Evolutionary conservation across 1,140 invertebrate genomes (phyloP), one percentile per base, ranked within the genome.

Genomic region (Microplitis mediator): DNA sequence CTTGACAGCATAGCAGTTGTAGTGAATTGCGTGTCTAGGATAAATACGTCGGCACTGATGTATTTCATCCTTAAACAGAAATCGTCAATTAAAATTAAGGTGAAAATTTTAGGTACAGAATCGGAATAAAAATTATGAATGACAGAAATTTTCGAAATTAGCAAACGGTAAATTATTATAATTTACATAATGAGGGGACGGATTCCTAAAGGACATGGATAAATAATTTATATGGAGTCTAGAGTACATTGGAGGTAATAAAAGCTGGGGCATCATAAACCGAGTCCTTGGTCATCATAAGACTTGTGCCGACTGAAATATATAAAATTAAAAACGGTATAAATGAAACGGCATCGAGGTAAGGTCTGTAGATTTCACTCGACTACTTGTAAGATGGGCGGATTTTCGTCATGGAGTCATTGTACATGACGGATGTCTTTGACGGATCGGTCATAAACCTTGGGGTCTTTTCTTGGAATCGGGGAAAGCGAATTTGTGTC

Each of bases 371-470:
- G 14, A 32, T 35, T 13, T 35, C 34, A 58, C 54, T 68, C 23
- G 39, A 11, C 23, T 58, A 69, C 39, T 50, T 56, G 54, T 58
- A 23, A 45, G 76, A 76, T 75, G 73, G 73, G 75, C 66, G 74
- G 74, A 78, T 72, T 72, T 75, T 68, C 73, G 75, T 79, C 77
- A 58, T 65, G 74, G 76, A 77, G 74, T 77, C 76, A 75, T 77
- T 77, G 76, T 73, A 75, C 71, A 69, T 81, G 79, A 80, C 80
- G 78, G 74, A 80, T 80, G 77, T 73, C 74, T 76, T 78, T 81
- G 80, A 82, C 78, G 78, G 76, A 82, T 81, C 75, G 79, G 68
- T 76, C 77, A 72, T 81, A 82, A 82, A 82, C 69, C 80, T 74
- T 75, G 61, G 67, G 61, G 54, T 51, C 74, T 66, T 73, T 80